phyloP scores from a whole-genome alignment of 2,888 invertebrate genomes.

The Ectemnius continuus region DNA sequence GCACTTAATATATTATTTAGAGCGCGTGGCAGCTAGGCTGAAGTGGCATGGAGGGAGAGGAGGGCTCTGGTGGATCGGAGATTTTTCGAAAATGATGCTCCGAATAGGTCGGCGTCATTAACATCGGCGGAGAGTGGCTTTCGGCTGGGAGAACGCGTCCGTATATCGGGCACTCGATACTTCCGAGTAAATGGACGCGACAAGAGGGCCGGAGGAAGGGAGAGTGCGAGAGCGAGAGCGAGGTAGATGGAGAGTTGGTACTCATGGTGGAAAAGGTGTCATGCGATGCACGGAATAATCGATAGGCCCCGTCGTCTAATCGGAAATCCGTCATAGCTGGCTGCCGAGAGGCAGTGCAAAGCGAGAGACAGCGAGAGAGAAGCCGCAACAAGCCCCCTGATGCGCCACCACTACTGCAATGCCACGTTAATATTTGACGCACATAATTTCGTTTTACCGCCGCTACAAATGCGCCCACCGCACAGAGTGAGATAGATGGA shows the following conservation, averaged over 20 bases:
- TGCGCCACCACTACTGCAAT: conserved; percentile 38
- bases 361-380: conserved; percentile 16
- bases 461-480: conserved; percentile 62
- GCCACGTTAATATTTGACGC: conserved; percentile 65
- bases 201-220: not conserved
- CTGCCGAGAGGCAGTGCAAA: conserved; percentile 14
- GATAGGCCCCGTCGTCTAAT: conserved; percentile 44
- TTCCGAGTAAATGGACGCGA: conserved; percentile 26
- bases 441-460: conserved; percentile 68
- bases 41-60: no score
- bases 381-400: conserved; percentile 24
- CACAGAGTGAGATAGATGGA: no score
- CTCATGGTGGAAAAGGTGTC: conserved; percentile 40
- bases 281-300: conserved; percentile 41
- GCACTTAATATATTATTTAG: no score
- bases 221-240: conserved; percentile 9
- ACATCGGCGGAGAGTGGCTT: not conserved
- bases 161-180: conserved; percentile 6
- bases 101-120: conserved; percentile 14
- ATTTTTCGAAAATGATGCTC: not conserved
- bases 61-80: not conserved
- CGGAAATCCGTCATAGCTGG: conserved; percentile 51
- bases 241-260: conserved; percentile 3
- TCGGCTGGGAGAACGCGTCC: not conserved
- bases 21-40: no score